Base-by-base conservation (phyloP, 2,113 vertebrate species). In the Illadopsis cleaveri region DNA sequence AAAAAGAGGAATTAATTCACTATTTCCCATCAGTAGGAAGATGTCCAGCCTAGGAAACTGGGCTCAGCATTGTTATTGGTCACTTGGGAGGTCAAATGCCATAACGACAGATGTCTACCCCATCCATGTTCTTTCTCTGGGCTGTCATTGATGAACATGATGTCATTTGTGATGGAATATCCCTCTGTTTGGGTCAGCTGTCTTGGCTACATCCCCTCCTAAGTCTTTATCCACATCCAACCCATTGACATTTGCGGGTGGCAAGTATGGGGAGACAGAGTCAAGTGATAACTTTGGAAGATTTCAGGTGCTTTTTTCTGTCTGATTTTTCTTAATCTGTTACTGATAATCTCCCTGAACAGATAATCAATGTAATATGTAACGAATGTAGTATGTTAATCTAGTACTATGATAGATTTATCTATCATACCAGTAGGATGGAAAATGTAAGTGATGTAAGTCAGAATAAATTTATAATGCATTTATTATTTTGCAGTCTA, bases 191-290 rank as follows among this genome's bases (percentile, higher is more conserved):
- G 48, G 21, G 15, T 54, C 48, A 64, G 31, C 30, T 78, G 4
- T 50, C 54, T 37, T 37, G 35, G 21, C 35, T 45, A 7, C 23
- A 9, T 60, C 6, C 14, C 8, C 12, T 71, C 12, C 11, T 37
- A 80, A 5, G 9, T 15, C 53, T 57, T 82, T 51, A 20, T 54
- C 31, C 25, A 37, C 1, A 5, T 22, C 7, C 23, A 38, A 21
- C 8, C 48, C 37, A 37, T 20, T 71, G 47, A n/a, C 10, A 22
- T 1, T 61, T 57, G 1, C 6, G 8, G 3, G 0, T 18, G 25
- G 2, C 1, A 1, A 19, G 7, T n/a, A 8, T 27, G 30, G 15
- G 28, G 38, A 64, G 24, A 51, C 10, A 18, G 15, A 15, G 5
- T 30, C 18, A 15, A 9, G 24, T 30, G 42, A 25, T 11, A 66